phyloP scores from a whole-genome alignment of 2,888 invertebrate species.

The Stenichneumon culpator region DNA sequence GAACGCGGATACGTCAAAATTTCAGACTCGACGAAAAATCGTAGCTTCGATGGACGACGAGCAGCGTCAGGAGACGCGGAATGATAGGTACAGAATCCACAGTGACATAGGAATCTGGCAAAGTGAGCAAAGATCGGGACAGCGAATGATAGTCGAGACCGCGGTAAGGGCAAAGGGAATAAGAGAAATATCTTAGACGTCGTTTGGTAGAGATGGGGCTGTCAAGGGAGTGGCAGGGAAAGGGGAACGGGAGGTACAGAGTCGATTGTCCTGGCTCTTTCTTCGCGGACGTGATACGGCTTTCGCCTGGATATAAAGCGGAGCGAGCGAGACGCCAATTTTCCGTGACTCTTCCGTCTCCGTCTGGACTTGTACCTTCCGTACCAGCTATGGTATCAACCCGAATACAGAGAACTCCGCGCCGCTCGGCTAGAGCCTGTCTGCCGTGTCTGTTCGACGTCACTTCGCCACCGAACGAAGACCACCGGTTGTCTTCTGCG shows the following conservation, averaged over 20 bases:
- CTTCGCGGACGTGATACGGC: slow-evolving; percentile 68
- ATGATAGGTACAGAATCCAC: not conserved
- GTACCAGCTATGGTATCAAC: not conserved
- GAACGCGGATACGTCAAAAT: not conserved
- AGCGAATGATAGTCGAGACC: slow-evolving; percentile 1
- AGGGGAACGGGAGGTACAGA: slow-evolving; percentile 18
- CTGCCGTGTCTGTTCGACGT: slow-evolving; percentile 11
- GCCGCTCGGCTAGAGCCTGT: not conserved
- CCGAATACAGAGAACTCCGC: not conserved
- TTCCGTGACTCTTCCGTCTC: slow-evolving; percentile 42
- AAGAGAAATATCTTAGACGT: slow-evolving; percentile 55
- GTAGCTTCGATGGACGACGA: not conserved
- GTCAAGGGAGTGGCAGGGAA: slow-evolving; percentile 46
- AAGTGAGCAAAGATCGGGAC: slow-evolving; percentile 18
- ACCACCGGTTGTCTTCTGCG: not conserved
- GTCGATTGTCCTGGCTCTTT: slow-evolving; percentile 59
- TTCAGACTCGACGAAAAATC: not conserved
- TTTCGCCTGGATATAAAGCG: slow-evolving; percentile 48
- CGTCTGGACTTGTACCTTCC: slow-evolving; percentile 1
- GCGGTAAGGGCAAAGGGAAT: slow-evolving; percentile 18
- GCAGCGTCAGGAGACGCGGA: not conserved
- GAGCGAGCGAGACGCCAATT: slow-evolving; percentile 41
- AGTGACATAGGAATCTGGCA: slow-evolving; percentile 10
- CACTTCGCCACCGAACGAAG: not conserved
- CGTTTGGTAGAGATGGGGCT: slow-evolving; percentile 64